Conservation (phyloP, 1,140 invertebrate species). For the Drosophila lini region DNA sequence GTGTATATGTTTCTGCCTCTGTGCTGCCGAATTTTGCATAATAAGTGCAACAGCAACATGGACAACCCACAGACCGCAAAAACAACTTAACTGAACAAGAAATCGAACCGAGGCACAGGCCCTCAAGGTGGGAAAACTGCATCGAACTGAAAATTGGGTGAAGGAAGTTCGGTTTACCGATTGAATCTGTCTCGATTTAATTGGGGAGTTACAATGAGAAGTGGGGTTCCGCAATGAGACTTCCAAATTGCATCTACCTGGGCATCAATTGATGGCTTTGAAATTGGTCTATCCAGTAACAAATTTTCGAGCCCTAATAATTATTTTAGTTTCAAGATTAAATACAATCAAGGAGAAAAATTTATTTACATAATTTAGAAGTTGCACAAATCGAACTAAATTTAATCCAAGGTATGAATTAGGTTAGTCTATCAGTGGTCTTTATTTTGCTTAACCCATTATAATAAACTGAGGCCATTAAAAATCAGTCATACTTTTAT, state of each 20-base stretch:
- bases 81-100: conserved; percentile 41
- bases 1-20: not conserved
- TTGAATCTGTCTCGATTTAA: conserved; percentile 32
- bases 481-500: not conserved
- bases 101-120: conserved; percentile 5
- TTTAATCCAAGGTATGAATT: no score
- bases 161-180: conserved; percentile 28
- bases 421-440: not conserved
- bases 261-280: conserved; percentile 1
- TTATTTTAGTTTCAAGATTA: not conserved
- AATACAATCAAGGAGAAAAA: not conserved
- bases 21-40: conserved; percentile 46
- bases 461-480: not conserved
- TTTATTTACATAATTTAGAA: not conserved
- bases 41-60: conserved; percentile 39
- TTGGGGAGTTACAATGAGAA: conserved; percentile 10
- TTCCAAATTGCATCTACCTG: not conserved
- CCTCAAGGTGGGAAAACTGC: conserved; percentile 46
- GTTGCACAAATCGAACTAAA: not conserved
- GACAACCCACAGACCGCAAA: conserved; percentile 57
- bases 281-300: not conserved
- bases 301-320: not conserved
- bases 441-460: not conserved
- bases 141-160: conserved; percentile 25
- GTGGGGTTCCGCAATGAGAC: conserved; percentile 5